Evolutionary conservation across 2,113 vertebrate genomes (phyloP), one percentile per base, ranked within the genome.

Genomic region (Xenopus laevis): DNA sequence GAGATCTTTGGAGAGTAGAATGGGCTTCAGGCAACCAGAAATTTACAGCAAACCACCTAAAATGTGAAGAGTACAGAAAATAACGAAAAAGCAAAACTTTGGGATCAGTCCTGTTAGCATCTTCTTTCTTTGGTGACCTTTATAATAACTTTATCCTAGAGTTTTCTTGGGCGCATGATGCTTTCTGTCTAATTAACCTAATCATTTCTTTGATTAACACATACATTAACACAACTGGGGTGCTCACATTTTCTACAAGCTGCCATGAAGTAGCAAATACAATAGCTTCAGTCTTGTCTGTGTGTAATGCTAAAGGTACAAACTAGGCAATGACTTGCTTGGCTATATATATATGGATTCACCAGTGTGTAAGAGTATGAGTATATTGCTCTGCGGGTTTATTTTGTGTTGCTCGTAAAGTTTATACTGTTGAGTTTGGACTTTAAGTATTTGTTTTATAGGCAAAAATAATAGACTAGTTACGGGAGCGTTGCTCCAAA

Each of bases 361-460:
- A 89, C 90, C 91, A 92, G 92, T 93, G 87, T 89, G 81, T 92
- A 91, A 88, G 80, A 82, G 91, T 89, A 90, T 78, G 74, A 89
- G 91, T 87, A 89, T 91, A 64, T 83, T 86, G 77, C 55, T 62
- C 77, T 78, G 65, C 45, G 53, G 7, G 8, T 46, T 17, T 40
- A 16, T 68, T 64, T 30, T 60, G 12, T 21, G 17, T 74, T 50
- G 40, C 46, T 62, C 65, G n/a, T 33, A 33, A 4, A 6, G 30
- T 6, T 40, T 40, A 27, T 4, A 40, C 33, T 40, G 33, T 40
- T 33, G n/a, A 4, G 30, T 33, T 9, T 40, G 8, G 8, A 40
- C 5, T 40, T 3, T 40, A 40, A 40, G 33, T 40, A 40, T 40
- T 40, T 40, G 23, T 6, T 40, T 40, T 40, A 40, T 40, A 40